A percentile compares a stretch with the other conserved stretches of the same genome.
phyloP scores from a whole-genome alignment of 2,888 invertebrate species.

The Perithous albicinctus region DNA sequence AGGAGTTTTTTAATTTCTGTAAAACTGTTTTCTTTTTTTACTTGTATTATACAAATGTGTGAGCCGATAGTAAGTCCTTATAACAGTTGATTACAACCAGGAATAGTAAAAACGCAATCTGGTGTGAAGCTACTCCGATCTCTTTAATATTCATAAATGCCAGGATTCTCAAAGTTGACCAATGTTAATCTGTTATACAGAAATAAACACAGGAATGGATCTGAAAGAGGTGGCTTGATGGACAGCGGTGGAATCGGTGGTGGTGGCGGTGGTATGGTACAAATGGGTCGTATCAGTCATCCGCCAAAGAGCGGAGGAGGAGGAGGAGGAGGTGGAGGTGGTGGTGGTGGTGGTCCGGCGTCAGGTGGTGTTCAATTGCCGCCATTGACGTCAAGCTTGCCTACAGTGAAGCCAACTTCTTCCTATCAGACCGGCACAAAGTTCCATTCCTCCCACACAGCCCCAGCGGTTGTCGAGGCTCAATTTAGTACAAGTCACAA shows the following conservation, averaged over 20 bases:
- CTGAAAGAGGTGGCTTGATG: slow-evolving; percentile 78
- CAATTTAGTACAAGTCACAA: slow-evolving; percentile 67
- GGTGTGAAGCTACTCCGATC: too few relatives aligned
- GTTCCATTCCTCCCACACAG: slow-evolving; percentile 82
- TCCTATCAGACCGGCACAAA: slow-evolving; percentile 83
- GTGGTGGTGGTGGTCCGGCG: too few relatives aligned
- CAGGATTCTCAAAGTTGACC: neutral
- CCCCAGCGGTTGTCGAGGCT: slow-evolving; percentile 58
- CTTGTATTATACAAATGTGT: too few relatives aligned
- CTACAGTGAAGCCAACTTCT: slow-evolving; percentile 79
- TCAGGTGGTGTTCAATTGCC: slow-evolving; percentile 73
- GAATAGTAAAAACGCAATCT: too few relatives aligned
- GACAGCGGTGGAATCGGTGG: slow-evolving; percentile 56
- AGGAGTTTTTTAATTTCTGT: too few relatives aligned
- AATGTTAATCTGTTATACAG: slow-evolving; percentile 67
- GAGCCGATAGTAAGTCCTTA: too few relatives aligned
- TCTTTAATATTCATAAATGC: neutral
- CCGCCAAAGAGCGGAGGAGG: slow-evolving; percentile 74
- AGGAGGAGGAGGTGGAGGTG: slow-evolving; percentile 34
- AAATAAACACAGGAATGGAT: slow-evolving; percentile 82
- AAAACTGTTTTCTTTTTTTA: too few relatives aligned
- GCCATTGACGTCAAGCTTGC: slow-evolving; percentile 79
- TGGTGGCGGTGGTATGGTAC: slow-evolving; percentile 76
- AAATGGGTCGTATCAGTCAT: slow-evolving; percentile 80
- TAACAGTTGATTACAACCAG: too few relatives aligned